Evolutionary conservation across 1,140 invertebrate species (phyloP).

Genomic region (Hycleus phaleratus): DNA sequence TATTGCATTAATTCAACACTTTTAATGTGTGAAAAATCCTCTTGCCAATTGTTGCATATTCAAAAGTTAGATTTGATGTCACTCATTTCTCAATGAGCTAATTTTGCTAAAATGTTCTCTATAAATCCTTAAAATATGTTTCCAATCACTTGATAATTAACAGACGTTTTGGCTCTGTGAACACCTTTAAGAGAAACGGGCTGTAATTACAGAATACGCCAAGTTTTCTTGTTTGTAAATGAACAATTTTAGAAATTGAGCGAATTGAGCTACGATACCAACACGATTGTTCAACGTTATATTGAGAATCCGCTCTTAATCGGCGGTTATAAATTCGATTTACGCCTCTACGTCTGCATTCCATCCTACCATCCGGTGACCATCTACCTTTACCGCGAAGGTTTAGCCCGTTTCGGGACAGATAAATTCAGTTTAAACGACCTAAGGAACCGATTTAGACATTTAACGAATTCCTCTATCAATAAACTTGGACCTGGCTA

Average conservation of each 20-base stretch:
- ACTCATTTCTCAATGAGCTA: too few species aligned
- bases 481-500: conserved; percentile 76
- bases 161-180: too few species aligned
- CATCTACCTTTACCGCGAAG: conserved; percentile 76
- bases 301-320: conserved; percentile 79
- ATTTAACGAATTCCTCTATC: conserved; percentile 81
- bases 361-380: conserved; percentile 74
- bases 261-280: conserved; percentile 63
- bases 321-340: conserved; percentile 81
- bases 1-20: too few species aligned
- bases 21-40: too few species aligned
- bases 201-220: not conserved
- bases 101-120: too few species aligned
- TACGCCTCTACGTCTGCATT: conserved; percentile 76
- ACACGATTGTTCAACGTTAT: conserved; percentile 73
- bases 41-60: too few species aligned
- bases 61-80: too few species aligned
- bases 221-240: too few species aligned
- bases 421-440: conserved; percentile 77
- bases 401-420: conserved; percentile 71
- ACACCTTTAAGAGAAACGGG: not conserved
- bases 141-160: too few species aligned
- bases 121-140: too few species aligned
- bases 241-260: conserved; percentile 56
- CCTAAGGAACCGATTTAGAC: conserved; percentile 77